phyloP scores from a whole-genome alignment of 2,797 vertebrate species.

The Neosilurus hyrtlii region DNA sequence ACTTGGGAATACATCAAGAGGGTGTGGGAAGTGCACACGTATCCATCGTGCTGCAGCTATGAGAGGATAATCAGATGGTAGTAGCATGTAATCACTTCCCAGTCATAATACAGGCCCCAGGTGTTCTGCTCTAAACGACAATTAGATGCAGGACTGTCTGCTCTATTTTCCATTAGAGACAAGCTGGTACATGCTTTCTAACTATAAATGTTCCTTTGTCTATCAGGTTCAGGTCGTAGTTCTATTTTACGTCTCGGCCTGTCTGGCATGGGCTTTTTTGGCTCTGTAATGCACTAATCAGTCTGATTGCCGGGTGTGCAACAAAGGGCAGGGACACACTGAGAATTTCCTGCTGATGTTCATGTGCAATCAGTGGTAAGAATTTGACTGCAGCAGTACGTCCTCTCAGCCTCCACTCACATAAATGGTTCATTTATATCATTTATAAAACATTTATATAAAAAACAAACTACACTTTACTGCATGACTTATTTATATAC shows the following conservation, averaged over 20 bases:
- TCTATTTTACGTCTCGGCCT: neutral
- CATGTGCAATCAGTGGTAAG: constrained; percentile 6
- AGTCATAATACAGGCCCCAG: constrained; percentile 7
- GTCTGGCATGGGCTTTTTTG: neutral
- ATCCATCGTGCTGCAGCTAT: neutral
- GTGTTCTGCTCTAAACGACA: constrained; percentile 19
- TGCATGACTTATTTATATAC: too few species aligned
- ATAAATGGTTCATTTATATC: constrained; percentile 7
- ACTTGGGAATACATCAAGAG: constrained; percentile 3
- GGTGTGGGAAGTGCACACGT: neutral
- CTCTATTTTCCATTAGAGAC: neutral
- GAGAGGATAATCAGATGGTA: constrained; percentile 26
- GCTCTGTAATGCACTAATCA: neutral
- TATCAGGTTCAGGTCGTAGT: neutral
- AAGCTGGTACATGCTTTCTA: neutral
- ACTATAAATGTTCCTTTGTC: neutral
- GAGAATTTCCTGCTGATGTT: neutral
- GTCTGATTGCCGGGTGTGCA: neutral
- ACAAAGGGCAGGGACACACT: neutral
- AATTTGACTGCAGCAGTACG: neutral
- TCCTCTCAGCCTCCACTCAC: neutral
- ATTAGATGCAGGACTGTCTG: constrained; percentile 17
- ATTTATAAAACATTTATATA: neutral
- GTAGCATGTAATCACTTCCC: constrained; percentile 36
- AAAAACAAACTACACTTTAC: too few species aligned